phyloP scores from a whole-genome alignment of 2,113 vertebrate genomes.

The Tenebrosternarchus preto region DNA sequence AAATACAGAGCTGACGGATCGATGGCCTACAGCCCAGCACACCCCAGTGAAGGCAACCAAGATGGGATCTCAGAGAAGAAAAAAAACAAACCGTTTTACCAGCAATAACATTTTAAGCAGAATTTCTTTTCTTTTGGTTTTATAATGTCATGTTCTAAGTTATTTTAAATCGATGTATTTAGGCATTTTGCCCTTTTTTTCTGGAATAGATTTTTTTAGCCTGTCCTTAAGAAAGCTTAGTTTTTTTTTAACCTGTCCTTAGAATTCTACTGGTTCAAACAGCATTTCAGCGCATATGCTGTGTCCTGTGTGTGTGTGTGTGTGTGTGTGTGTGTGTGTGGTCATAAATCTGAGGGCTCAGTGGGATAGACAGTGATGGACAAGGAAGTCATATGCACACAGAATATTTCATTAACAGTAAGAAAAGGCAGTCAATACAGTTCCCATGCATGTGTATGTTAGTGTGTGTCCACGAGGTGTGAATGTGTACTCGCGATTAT shows the following conservation, averaged over 20 bases:
- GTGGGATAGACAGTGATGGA: slow-evolving; percentile 12
- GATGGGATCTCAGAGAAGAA: not conserved
- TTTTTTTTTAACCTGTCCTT: too few species aligned
- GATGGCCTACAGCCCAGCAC: slow-evolving; percentile 44
- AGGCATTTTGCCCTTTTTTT: not conserved
- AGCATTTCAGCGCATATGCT: too few species aligned
- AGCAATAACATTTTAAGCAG: too few species aligned
- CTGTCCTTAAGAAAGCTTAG: too few species aligned
- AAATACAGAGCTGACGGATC: slow-evolving; percentile 62
- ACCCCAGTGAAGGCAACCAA: slow-evolving; percentile 2
- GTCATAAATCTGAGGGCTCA: not conserved
- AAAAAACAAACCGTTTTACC: too few species aligned
- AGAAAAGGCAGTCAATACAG: slow-evolving; percentile 40
- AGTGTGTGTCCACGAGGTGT: too few species aligned
- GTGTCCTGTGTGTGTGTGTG: not conserved
- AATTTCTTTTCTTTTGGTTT: not conserved
- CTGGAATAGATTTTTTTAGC: too few species aligned
- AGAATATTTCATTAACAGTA: slow-evolving; percentile 49
- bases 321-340: not conserved
- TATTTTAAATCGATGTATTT: not conserved
- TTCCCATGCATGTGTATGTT: too few species aligned
- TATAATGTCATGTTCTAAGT: not conserved
- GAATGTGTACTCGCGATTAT: too few species aligned
- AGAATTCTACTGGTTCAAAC: too few species aligned
- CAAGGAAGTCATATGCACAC: slow-evolving; percentile 20